Conservation (phyloP, 2,113 vertebrate species). For the Tetrao urogallus region DNA sequence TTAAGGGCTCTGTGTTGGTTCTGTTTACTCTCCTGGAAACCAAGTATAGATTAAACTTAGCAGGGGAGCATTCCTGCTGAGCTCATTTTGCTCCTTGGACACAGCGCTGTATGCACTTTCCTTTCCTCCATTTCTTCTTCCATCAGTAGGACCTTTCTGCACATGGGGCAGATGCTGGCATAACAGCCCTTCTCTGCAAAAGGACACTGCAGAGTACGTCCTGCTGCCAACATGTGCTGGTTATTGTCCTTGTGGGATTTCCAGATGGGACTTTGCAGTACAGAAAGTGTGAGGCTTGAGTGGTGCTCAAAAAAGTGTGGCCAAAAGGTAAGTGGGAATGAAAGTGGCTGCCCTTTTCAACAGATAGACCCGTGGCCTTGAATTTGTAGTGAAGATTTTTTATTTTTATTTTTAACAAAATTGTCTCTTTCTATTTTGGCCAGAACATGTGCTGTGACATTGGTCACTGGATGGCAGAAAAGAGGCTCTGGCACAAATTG, state of each 20-base stretch:
- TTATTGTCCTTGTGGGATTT: background rate
- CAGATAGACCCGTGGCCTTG: background rate
- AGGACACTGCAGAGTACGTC: rapidly evolving
- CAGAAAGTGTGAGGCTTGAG: background rate
- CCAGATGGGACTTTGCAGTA: background rate
- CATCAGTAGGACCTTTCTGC: background rate
- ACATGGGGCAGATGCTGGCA: rapidly evolving
- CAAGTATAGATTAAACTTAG: background rate
- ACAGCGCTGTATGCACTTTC: rapidly evolving
- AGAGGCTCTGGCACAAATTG: background rate
- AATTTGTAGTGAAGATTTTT: background rate
- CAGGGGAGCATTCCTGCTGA: background rate
- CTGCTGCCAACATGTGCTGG: rapidly evolving
- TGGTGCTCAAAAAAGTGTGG: background rate
- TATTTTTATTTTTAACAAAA: background rate
- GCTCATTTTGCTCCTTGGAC: background rate
- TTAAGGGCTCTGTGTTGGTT: background rate
- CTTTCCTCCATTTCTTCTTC: background rate
- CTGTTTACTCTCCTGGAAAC: background rate
- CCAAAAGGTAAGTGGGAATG: background rate
- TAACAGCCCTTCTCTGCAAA: background rate
- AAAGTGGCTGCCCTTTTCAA: background rate
- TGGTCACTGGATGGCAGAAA: background rate
- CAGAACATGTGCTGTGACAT: background rate
- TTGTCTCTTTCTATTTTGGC: background rate